Evolutionary conservation across 2,113 vertebrate species (phyloP), one percentile per base, ranked within the genome.

Genomic region (Shinisaurus crocodilurus): DNA sequence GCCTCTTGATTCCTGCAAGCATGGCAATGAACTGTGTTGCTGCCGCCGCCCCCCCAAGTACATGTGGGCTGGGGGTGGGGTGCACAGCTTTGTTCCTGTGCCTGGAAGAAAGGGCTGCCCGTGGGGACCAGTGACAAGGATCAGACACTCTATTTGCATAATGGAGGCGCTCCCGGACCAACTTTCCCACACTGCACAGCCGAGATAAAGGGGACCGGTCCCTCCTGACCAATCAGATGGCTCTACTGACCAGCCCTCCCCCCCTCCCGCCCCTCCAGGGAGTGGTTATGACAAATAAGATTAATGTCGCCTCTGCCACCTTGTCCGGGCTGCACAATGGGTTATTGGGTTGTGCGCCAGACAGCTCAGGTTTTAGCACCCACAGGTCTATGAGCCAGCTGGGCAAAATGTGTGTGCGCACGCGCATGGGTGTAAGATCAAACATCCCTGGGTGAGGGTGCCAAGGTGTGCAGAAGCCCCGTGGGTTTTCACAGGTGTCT

Each of bases 281-380:
- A 90, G 82, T 63, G 60, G 89, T 90, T 85, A 90, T 90, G 89
- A 90, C 89, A 90, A 90, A 90, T 85, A 90, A 90, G 89, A 90
- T 90, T 90, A 90, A 90, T 90, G 89, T 90, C 63, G 74, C 74
- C 75, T 50, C 89, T 54, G 82, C 89, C 82, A 85, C 89, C 89
- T 79, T 69, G 74, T 69, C 89, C 75, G 8, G 8, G 74, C 43
- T 1, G 45, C 84, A 72, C 67, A 72, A 86, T n/a, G n/a, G n/a
- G n/a, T n/a, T n/a, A n/a, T n/a, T n/a, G 84, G 84, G 67, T 1
- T 25, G 67, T 9, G 54, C 54, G 54, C 54, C 54, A 84, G 54
- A 20, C 50, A 63, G 48, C 50, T 25, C 80, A 16, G 72, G 82
- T 77, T 76, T 65, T 48, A 23, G 88, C 70, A 89, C 88, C 88